Percentiles rank a stretch among this genome's conserved stretches.
Conservation (phyloP, 1,140 invertebrate species). For the Ruditapes philippinarum region DNA sequence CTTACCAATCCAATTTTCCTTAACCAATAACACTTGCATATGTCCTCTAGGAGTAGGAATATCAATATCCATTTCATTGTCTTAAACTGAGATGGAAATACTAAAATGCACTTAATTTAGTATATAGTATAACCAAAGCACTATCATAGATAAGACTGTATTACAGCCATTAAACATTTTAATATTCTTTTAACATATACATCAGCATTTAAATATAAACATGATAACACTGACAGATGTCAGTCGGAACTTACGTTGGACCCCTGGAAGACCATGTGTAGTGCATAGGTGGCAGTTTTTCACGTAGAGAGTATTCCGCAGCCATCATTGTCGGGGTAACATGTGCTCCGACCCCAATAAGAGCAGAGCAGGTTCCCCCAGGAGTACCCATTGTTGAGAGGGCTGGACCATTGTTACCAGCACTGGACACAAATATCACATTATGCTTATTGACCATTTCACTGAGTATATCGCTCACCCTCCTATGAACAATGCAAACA, state of each 20-base stretch:
- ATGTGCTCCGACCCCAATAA: constrained; percentile 98
- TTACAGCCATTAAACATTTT: too few species aligned
- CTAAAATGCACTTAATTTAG: too few species aligned
- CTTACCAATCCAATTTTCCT: too few species aligned
- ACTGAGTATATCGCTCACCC: constrained; percentile 83
- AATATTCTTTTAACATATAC: too few species aligned
- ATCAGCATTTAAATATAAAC: too few species aligned
- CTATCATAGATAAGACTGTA: too few species aligned
- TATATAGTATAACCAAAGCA: too few species aligned
- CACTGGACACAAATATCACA: constrained; percentile 96
- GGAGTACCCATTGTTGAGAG: constrained; percentile 97
- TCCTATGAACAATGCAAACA: constrained; percentile 75
- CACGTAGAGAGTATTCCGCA: constrained; percentile 96
- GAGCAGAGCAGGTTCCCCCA: constrained; percentile 94
- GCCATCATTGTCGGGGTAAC: constrained; percentile 99
- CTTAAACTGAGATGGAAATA: too few species aligned
- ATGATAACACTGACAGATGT: too few species aligned
- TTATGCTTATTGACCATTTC: constrained; percentile 97
- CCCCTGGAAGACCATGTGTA: constrained; percentile 98
- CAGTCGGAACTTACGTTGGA: constrained; percentile 87
- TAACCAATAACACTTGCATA: too few species aligned
- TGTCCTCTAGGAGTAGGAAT: too few species aligned
- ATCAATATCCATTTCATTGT: too few species aligned
- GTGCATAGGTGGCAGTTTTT: constrained; percentile 93
- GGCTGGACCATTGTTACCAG: constrained; percentile 98